phyloP scores from a whole-genome alignment of 2,113 vertebrate genomes.

The Toxotes jaculatrix region DNA sequence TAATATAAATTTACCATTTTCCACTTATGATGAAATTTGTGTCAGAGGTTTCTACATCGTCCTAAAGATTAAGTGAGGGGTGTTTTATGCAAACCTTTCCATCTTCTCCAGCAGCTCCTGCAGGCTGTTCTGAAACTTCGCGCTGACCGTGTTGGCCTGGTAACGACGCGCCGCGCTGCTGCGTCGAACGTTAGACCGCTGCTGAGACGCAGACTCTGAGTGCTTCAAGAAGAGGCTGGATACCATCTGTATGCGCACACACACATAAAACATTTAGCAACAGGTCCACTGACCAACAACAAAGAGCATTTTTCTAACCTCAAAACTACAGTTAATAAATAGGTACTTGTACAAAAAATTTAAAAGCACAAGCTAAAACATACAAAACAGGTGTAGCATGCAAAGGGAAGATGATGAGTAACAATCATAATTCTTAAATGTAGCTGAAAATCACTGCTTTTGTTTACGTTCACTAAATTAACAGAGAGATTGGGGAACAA shows the following conservation, averaged over 20 bases:
- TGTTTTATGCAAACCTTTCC: slow-evolving; percentile 86
- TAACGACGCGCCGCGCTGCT: slow-evolving; percentile 89
- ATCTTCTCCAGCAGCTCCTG: slow-evolving; percentile 96
- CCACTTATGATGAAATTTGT: not conserved
- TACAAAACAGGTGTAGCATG: not conserved
- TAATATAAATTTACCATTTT: not conserved
- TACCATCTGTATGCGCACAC: slow-evolving; percentile 86
- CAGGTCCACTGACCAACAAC: not conserved
- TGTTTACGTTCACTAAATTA: not conserved
- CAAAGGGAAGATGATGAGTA: not conserved
- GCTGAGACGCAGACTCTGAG: slow-evolving; percentile 86
- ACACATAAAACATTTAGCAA: not conserved
- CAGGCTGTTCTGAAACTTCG: slow-evolving; percentile 95
- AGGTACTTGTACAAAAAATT: too few relatives aligned
- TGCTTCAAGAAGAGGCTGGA: slow-evolving; percentile 92
- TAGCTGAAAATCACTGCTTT: not conserved
- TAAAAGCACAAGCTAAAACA: not conserved
- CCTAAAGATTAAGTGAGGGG: not conserved
- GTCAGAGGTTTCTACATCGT: not conserved
- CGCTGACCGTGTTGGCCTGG: slow-evolving; percentile 92
- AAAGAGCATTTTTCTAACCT: too few relatives aligned
- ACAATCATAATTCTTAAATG: slow-evolving; percentile 10
- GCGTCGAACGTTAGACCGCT: slow-evolving; percentile 86
- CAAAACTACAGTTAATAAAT: too few relatives aligned
- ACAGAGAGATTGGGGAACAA: not conserved